A percentile compares a stretch with the other conserved stretches of the same genome.
Evolutionary conservation across 2,797 vertebrate genomes (phyloP).

Genomic region (Cetoscarus ocellatus): DNA sequence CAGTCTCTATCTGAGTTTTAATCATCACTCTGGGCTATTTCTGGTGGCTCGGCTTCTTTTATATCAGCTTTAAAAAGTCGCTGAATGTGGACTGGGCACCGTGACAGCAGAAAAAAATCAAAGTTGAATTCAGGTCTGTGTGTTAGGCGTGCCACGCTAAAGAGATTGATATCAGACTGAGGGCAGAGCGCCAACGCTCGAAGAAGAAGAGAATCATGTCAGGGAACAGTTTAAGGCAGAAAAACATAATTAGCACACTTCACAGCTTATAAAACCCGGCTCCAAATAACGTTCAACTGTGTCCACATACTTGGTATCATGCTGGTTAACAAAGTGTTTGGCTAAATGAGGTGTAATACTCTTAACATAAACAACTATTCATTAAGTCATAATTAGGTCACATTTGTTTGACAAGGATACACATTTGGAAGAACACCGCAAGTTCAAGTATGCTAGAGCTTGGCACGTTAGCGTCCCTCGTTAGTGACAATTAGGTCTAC

Average conservation of each 20-base stretch:
- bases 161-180: constrained; percentile 40
- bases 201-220: neutral
- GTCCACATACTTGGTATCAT: no score
- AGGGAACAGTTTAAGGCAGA: neutral
- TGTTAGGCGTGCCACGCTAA: constrained; percentile 11
- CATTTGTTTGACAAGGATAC: no score
- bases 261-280: neutral
- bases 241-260: constrained; percentile 1
- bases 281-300: no score
- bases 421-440: no score
- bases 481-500: no score
- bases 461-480: no score
- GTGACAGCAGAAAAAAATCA: neutral
- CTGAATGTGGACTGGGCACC: neutral
- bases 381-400: no score
- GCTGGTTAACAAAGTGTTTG: no score
- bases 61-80: constrained; percentile 7
- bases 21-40: constrained; percentile 26
- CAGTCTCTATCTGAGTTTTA: constrained; percentile 4
- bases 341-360: no score
- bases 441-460: no score
- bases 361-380: no score
- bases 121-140: neutral
- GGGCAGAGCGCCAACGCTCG: constrained; percentile 15
- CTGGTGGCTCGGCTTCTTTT: constrained; percentile 3